Evolutionary conservation across 2,888 invertebrate species (phyloP), one percentile per base, ranked within the genome.

Genomic region (Schrankia costaestrigalis): DNA sequence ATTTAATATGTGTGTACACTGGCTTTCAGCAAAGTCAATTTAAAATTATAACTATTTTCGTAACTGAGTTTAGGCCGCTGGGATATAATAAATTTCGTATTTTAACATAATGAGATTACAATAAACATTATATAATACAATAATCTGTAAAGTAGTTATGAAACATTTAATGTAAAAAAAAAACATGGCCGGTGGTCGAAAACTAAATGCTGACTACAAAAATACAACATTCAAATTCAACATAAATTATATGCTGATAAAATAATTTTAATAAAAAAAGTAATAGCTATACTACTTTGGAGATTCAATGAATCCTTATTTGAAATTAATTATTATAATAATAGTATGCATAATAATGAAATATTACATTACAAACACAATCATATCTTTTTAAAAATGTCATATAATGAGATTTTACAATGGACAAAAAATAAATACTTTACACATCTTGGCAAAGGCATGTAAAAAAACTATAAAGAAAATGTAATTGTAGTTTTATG

Each of bases 41-140:
- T 21, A 21, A 6, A 13, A 13, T n/a, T 11, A 11, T 24, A n/a
- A 13, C 25, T 41, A 44, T 45, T 37, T 55, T 37, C 28, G 34
- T 50, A 41, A 46, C 38, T 43, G 36, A 48, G 38, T 45, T 67
- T 71, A 72, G 68, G 71, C 72, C 67, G 55, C 44, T 46, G 53
- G 56, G 52, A 56, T 55, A 39, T 46, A 45, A 40, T 45, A 54
- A 45, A 49, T 49, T 56, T 46, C 53, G 56, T 38, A 59, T 60
- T 60, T 64, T 59, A 71, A 69, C 66, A 75, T n/a, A n/a, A n/a
- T 79, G 81, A 83, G 79, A 81, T 80, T 81, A 79, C 74, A 70
- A 51, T 58, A 60, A 64, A 41, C 47, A 50, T 35, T 50, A 49
- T 59, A 46, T 35, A 41, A 46, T 46, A 41, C 38, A 28, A 36